Evolutionary conservation across 2,113 vertebrate genomes (phyloP).

Genomic region (Alectura lathami): DNA sequence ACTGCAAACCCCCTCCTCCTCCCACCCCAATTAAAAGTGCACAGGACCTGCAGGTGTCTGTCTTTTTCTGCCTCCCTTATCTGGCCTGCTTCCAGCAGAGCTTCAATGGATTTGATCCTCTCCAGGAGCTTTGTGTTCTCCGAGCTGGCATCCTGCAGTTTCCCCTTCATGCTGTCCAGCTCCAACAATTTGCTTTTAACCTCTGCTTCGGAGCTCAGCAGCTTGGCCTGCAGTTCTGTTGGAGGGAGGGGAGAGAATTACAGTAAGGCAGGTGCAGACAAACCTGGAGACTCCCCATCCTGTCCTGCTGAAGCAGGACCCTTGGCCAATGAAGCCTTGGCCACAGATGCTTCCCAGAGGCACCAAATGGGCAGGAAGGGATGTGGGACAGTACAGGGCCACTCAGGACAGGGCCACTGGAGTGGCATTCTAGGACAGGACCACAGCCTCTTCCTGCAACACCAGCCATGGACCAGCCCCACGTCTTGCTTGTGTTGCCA

Average conservation of each 20-base stretch:
- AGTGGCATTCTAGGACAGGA: not conserved
- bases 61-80: slow-evolving; percentile 72
- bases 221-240: slow-evolving; percentile 81
- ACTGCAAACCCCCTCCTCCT: not conserved
- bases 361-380: not conserved
- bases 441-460: not conserved
- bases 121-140: slow-evolving; percentile 85
- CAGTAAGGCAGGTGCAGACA: not conserved
- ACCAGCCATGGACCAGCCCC: fast-evolving
- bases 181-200: slow-evolving; percentile 79
- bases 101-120: slow-evolving; percentile 83
- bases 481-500: not conserved
- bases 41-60: slow-evolving; percentile 74
- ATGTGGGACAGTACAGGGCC: not conserved
- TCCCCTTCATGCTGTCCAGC: slow-evolving; percentile 75
- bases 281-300: not conserved
- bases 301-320: not conserved
- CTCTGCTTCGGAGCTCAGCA: slow-evolving; percentile 80
- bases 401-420: fast-evolving
- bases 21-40: not conserved
- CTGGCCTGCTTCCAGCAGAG: slow-evolving; percentile 86
- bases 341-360: not conserved
- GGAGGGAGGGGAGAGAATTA: not conserved
- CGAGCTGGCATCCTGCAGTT: slow-evolving; percentile 76
- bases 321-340: not conserved